Evolutionary conservation across 2,888 invertebrate genomes (phyloP).

Genomic region (Tetranychus piercei): DNA sequence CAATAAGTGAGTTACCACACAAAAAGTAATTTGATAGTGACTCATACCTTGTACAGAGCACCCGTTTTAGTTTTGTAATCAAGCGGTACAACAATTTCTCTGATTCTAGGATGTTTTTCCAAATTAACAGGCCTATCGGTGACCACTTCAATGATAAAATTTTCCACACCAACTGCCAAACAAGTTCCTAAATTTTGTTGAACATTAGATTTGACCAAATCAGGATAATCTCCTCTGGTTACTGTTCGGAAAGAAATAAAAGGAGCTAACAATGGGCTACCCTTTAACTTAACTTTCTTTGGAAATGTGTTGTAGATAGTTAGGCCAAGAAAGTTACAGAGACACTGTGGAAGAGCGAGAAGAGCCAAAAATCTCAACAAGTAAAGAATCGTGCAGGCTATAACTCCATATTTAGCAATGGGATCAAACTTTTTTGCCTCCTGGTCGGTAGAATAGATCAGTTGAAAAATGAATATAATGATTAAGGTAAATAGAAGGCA

Average conservation of each 20-base stretch:
- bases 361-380: conserved; percentile 57
- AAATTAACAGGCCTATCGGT: conserved; percentile 53
- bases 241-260: conserved; percentile 85
- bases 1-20: no score
- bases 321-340: conserved; percentile 70
- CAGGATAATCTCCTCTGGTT: conserved; percentile 79
- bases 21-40: no score
- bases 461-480: conserved; percentile 21
- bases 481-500: conserved; percentile 23
- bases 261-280: conserved; percentile 73
- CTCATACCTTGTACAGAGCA: conserved; percentile 56
- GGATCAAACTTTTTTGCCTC: conserved; percentile 41
- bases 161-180: conserved; percentile 71
- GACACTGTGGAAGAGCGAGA: conserved; percentile 63
- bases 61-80: conserved; percentile 72
- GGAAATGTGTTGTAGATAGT: conserved; percentile 83
- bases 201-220: conserved; percentile 69
- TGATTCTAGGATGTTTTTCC: conserved; percentile 48
- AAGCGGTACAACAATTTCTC: conserved; percentile 62
- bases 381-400: conserved; percentile 55
- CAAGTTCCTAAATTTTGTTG: conserved; percentile 68
- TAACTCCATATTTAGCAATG: conserved; percentile 58
- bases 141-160: conserved; percentile 87
- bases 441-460: conserved; percentile 14
- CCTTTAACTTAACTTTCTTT: conserved; percentile 67